A percentile compares a stretch with the other conserved stretches of the same genome.
phyloP scores from a whole-genome alignment of 1,140 invertebrate species.

The Metaphire vulgaris region DNA sequence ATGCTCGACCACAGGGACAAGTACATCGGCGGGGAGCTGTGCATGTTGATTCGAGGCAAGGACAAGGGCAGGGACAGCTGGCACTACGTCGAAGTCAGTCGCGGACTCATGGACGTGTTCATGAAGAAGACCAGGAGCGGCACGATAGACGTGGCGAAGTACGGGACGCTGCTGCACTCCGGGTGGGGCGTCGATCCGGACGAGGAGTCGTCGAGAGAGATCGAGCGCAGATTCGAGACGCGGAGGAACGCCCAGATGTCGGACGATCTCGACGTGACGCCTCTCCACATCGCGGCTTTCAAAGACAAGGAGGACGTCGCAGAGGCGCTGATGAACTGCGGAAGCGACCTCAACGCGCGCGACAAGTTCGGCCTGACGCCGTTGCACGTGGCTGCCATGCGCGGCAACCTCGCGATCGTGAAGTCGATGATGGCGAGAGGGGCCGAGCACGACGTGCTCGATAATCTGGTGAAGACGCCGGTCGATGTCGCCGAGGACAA shows the following conservation, averaged over 20 bases:
- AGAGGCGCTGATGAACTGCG: background rate
- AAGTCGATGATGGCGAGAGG: background rate
- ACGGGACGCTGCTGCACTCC: constrained; percentile 5
- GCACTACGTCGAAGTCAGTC: constrained; percentile 9
- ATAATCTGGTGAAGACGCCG: background rate
- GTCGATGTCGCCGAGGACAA: background rate
- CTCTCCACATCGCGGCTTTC: background rate
- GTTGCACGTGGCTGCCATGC: constrained; percentile 13
- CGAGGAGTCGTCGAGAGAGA: background rate
- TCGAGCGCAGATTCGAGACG: background rate
- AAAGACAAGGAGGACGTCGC: background rate
- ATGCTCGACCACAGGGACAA: background rate
- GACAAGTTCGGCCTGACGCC: background rate
- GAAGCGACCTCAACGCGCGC: background rate
- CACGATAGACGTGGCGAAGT: constrained; percentile 4
- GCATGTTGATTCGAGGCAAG: background rate
- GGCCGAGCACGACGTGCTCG: background rate
- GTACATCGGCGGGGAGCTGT: background rate
- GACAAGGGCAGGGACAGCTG: constrained; percentile 6
- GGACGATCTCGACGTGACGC: constrained; percentile 3
- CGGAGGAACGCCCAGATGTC: background rate
- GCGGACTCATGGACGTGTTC: background rate
- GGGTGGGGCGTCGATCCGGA: constrained; percentile 3
- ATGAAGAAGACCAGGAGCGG: background rate
- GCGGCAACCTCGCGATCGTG: background rate